These are phyloP conservation scores for Acronicta psi DNA, from an alignment of 2,888 invertebrate species.

Conservation along the genomic window DNA sequence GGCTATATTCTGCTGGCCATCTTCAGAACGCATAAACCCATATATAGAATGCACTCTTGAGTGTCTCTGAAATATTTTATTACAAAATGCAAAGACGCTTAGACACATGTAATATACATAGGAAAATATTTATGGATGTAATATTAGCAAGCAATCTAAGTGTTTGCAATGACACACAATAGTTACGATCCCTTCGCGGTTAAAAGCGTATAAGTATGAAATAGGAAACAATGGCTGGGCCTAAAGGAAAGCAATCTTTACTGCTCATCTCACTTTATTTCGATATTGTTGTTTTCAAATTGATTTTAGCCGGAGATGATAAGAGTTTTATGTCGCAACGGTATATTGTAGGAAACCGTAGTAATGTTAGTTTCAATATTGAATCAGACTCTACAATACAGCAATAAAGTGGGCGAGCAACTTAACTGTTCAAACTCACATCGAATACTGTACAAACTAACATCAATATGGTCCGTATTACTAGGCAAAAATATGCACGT, in stretches of 20 bases:
- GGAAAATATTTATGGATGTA: constrained; percentile 26
- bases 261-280: constrained; percentile 76
- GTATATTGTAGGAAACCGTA: constrained; percentile 73
- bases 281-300: constrained; percentile 79
- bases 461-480: constrained; percentile 58
- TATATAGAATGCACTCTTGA: constrained; percentile 37
- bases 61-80: constrained; percentile 40
- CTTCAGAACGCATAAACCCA: constrained; percentile 38
- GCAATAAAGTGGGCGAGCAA: constrained; percentile 67
- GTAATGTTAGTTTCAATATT: constrained; percentile 79
- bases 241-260: constrained; percentile 80
- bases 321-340: constrained; percentile 82
- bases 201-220: constrained; percentile 67
- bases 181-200: constrained; percentile 64
- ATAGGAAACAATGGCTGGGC: constrained; percentile 77
- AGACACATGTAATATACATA: constrained; percentile 21
- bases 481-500: constrained; percentile 67
- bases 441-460: constrained; percentile 54
- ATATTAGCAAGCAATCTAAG: constrained; percentile 44
- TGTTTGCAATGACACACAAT: constrained; percentile 34
- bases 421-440: constrained; percentile 62
- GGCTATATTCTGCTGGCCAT: constrained; percentile 23
- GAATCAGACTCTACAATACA: constrained; percentile 69
- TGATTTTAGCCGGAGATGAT: constrained; percentile 79
- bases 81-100: constrained; percentile 16